A percentile compares a stretch with the other conserved stretches of the same genome.
Evolutionary conservation across 2,113 vertebrate species (phyloP).

Genomic region (Triplophysa dalaica): DNA sequence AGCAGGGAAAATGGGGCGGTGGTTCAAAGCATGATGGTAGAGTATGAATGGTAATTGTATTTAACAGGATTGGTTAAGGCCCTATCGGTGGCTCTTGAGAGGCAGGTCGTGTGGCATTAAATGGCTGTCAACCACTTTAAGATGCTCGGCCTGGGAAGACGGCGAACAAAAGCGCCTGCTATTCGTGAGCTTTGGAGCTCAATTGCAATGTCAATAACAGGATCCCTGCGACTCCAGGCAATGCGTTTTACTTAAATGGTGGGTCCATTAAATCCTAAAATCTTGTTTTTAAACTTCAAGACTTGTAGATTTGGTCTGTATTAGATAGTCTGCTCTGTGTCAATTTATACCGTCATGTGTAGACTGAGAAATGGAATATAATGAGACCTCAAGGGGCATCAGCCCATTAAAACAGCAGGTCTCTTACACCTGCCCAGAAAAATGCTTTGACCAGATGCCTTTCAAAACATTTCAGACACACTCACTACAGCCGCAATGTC

Average conservation of each 20-base stretch:
- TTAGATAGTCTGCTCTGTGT: neutral
- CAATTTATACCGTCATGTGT: neutral
- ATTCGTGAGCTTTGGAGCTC: constrained; percentile 21
- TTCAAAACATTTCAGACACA: constrained; percentile 7
- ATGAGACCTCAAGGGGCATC: constrained; percentile 51
- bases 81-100: constrained; percentile 49
- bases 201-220: constrained; percentile 33
- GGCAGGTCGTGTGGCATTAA: constrained; percentile 54
- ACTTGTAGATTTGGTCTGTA: neutral
- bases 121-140: constrained; percentile 48
- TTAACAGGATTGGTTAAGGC: constrained; percentile 49
- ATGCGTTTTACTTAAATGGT: neutral
- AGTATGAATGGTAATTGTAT: constrained; percentile 36
- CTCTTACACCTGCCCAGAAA: constrained; percentile 31
- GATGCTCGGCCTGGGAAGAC: constrained; percentile 20
- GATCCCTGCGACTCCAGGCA: neutral
- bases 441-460: neutral
- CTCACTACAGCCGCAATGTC: neutral
- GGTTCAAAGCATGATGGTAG: constrained; percentile 14
- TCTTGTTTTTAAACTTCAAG: constrained; percentile 1
- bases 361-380: constrained; percentile 35
- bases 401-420: constrained; percentile 45
- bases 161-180: constrained; percentile 37
- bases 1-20: neutral
- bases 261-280: constrained; percentile 5